Percentiles rank a stretch among this genome's conserved stretches.
Conservation (phyloP, 2,888 invertebrate genomes). For the Ischnura elegans region DNA sequence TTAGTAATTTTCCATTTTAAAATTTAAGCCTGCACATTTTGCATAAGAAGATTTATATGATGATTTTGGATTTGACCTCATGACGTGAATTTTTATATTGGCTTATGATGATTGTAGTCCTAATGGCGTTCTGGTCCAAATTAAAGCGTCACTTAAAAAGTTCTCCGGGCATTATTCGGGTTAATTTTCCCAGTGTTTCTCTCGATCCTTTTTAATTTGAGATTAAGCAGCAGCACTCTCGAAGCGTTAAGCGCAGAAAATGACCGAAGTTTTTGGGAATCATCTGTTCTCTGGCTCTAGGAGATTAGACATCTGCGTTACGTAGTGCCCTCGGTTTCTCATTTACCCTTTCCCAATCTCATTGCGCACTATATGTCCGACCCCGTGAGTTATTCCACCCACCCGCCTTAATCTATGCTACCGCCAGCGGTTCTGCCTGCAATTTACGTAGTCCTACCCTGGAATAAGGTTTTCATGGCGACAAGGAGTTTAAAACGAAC, state of each 20-base stretch:
- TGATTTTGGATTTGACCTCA: too few relatives aligned
- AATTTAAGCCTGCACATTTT: too few relatives aligned
- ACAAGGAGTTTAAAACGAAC: neutral
- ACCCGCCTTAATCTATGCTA: neutral
- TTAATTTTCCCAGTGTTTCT: neutral
- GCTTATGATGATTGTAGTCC: neutral
- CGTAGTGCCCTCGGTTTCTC: neutral
- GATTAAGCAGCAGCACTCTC: conserved; percentile 25
- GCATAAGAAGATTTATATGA: too few relatives aligned
- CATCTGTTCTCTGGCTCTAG: neutral
- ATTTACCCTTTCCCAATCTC: neutral
- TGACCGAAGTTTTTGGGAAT: conserved; percentile 42
- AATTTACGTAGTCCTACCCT: too few relatives aligned
- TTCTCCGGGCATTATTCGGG: neutral
- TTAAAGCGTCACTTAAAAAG: neutral
- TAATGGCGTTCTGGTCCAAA: neutral
- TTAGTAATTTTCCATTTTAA: too few relatives aligned
- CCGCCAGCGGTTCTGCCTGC: neutral
- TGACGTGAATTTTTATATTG: neutral
- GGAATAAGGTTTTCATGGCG: conserved; percentile 16
- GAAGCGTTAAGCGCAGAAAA: neutral
- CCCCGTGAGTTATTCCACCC: conserved; percentile 10
- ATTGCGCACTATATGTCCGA: neutral
- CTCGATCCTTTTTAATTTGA: neutral
- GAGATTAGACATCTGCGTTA: conserved; percentile 19